phyloP scores from a whole-genome alignment of 1,140 invertebrate species.

The Sogatella furcifera region DNA sequence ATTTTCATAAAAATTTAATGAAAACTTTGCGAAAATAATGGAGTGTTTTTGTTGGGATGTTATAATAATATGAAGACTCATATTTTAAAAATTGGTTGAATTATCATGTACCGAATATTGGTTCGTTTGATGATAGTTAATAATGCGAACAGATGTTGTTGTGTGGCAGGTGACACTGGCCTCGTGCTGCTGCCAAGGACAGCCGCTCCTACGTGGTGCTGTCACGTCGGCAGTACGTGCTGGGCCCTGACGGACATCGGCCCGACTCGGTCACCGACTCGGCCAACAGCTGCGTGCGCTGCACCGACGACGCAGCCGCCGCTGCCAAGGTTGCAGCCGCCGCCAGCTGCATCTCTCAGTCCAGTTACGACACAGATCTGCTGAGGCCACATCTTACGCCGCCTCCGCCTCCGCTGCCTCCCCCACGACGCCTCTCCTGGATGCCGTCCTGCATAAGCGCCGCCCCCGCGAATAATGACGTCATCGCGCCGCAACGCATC shows the following conservation, averaged over 20 bases:
- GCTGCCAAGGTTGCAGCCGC: background rate
- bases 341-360: background rate
- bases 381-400: background rate
- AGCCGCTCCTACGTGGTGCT: background rate
- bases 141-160: background rate
- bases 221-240: background rate
- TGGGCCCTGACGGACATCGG: background rate
- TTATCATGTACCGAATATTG: too few species aligned
- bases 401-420: background rate
- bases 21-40: too few species aligned
- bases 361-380: background rate
- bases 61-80: too few species aligned
- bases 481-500: too few species aligned
- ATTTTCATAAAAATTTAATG: too few species aligned
- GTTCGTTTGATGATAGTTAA: background rate
- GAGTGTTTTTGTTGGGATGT: too few species aligned
- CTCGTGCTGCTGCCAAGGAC: background rate
- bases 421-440: background rate
- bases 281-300: background rate
- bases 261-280: background rate
- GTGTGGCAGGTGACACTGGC: background rate
- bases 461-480: background rate
- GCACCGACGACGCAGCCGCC: too few species aligned
- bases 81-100: too few species aligned
- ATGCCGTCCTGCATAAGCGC: background rate